A percentile compares a stretch with the other conserved stretches of the same genome.
phyloP scores from a whole-genome alignment of 1,140 invertebrate species.

The Procambarus clarkii region DNA sequence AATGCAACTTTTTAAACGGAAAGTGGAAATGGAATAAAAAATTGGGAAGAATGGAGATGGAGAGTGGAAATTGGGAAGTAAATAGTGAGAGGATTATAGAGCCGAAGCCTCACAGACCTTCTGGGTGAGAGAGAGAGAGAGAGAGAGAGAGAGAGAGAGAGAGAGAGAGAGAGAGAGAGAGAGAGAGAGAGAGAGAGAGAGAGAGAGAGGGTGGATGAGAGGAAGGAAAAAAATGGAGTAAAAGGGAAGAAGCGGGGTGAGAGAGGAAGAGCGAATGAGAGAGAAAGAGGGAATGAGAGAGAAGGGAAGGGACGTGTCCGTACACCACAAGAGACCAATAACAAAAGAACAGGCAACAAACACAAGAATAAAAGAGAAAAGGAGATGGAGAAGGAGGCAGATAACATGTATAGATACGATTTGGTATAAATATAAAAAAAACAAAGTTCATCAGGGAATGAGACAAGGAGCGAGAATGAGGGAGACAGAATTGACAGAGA shows the following conservation, averaged over 20 bases:
- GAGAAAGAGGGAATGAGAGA: conserved; percentile 13
- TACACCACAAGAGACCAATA: too few species aligned
- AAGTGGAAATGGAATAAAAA: conserved; percentile 4
- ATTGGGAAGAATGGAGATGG: background rate
- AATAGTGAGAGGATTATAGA: conserved; percentile 3
- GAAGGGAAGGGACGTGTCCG: background rate
- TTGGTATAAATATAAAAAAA: too few species aligned
- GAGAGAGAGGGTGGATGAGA: background rate
- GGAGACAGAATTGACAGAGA: conserved; percentile 1
- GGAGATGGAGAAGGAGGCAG: too few species aligned
- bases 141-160: background rate
- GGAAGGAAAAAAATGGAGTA: background rate
- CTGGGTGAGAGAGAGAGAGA: background rate
- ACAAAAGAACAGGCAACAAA: too few species aligned
- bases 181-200: background rate
- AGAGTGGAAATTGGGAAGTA: conserved; percentile 13
- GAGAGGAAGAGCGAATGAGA: background rate
- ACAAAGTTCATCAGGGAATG: too few species aligned
- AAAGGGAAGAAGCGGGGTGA: background rate
- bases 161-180: background rate
- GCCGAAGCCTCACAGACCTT: background rate
- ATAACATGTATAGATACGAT: too few species aligned
- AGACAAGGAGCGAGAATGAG: background rate
- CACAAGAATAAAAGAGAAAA: too few species aligned
- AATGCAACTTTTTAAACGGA: background rate